Percentiles rank a stretch among this genome's conserved stretches.
Conservation (phyloP, 2,888 invertebrate species). For the Luperina nickerlii region DNA sequence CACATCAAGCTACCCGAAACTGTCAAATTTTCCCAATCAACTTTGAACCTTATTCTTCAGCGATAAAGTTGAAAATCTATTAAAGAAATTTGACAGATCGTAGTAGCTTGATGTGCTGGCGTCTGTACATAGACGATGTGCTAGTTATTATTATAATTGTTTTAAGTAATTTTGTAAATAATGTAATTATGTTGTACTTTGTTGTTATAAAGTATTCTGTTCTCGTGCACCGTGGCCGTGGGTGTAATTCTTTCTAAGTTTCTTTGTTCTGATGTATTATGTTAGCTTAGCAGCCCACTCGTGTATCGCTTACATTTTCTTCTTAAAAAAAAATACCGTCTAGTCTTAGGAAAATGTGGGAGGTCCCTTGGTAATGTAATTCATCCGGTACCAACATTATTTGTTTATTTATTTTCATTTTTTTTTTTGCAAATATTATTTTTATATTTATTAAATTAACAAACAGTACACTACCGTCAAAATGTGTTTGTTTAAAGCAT, state of each 20-base stretch:
- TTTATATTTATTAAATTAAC: not conserved
- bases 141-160: not conserved
- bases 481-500: not conserved
- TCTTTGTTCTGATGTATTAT: conserved; percentile 20
- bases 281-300: not conserved
- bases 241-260: conserved; percentile 15
- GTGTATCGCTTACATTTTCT: not conserved
- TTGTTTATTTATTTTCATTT: no score
- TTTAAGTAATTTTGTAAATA: not conserved
- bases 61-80: no score
- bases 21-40: no score
- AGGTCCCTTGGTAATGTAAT: not conserved
- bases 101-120: no score
- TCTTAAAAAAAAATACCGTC: not conserved
- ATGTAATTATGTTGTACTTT: not conserved
- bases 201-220: conserved; percentile 17
- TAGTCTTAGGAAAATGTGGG: not conserved
- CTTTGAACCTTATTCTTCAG: no score
- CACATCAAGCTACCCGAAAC: no score
- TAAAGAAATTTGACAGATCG: no score
- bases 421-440: no score
- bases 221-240: not conserved
- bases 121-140: no score
- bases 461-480: not conserved
- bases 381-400: no score